These are phyloP conservation scores for Conopomorpha cramerella DNA, from an alignment of 1,140 invertebrate species.

Conservation along the genomic window DNA sequence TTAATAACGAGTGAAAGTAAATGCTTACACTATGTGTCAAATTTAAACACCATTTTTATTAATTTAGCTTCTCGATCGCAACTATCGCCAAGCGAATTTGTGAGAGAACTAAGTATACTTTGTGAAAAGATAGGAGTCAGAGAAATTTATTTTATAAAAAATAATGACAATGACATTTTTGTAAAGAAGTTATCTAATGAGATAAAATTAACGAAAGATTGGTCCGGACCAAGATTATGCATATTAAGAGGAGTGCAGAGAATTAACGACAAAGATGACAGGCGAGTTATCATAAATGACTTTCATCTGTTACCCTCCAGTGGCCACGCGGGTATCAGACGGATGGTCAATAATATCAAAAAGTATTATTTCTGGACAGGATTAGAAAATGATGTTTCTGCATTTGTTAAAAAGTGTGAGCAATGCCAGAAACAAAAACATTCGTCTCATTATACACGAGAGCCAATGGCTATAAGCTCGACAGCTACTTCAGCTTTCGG, in stretches of 20 bases:
- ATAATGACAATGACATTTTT: background rate
- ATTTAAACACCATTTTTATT: background rate
- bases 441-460: background rate
- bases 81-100: background rate
- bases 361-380: background rate
- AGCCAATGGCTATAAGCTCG: background rate
- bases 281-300: background rate
- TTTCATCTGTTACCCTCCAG: background rate
- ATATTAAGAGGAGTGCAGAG: background rate
- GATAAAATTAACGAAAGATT: background rate
- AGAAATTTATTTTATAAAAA: background rate
- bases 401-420: background rate
- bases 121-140: background rate
- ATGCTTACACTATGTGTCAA: background rate
- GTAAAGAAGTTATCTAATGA: background rate
- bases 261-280: background rate
- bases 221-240: background rate
- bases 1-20: background rate
- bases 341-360: background rate
- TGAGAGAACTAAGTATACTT: background rate
- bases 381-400: background rate
- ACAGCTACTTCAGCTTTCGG: background rate
- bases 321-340: background rate
- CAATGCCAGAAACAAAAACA: background rate
- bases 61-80: background rate